A percentile compares a stretch with the other conserved stretches of the same genome.
phyloP scores from a whole-genome alignment of 2,888 invertebrate genomes.

The Anticlea derivata region DNA sequence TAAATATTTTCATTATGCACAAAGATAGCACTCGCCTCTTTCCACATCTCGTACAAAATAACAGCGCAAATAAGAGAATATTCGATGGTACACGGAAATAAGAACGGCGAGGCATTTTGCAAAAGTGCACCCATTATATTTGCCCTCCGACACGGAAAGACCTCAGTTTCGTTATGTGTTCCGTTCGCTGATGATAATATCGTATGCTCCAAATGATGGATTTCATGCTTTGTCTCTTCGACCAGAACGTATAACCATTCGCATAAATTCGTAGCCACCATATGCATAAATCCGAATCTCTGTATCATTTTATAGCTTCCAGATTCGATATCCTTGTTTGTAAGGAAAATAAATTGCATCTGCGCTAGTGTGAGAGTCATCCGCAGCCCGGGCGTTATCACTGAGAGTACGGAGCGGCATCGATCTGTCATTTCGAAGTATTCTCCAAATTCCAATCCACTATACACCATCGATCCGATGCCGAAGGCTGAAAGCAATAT shows the following conservation, averaged over 20 bases:
- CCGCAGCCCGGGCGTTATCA: conserved; percentile 92
- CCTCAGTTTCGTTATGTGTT: conserved; percentile 47
- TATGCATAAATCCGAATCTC: conserved; percentile 96
- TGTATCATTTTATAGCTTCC: conserved; percentile 88
- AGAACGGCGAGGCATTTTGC: conserved; percentile 89
- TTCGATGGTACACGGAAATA: conserved; percentile 95
- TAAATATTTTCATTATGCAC: neutral
- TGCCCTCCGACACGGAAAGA: conserved; percentile 80
- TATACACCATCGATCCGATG: conserved; percentile 89
- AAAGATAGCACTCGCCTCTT: conserved; percentile 83
- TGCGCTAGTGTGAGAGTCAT: conserved; percentile 94
- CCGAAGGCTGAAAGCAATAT: conserved; percentile 69
- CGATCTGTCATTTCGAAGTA: conserved; percentile 88
- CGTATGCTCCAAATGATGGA: conserved; percentile 86
- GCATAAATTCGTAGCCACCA: conserved; percentile 96
- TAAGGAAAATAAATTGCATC: conserved; percentile 97
- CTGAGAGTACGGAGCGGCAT: conserved; percentile 86
- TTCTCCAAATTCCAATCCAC: conserved; percentile 88
- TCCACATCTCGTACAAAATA: conserved; percentile 95
- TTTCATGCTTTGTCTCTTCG: conserved; percentile 94
- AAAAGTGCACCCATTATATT: conserved; percentile 89
- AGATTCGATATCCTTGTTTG: conserved; percentile 88
- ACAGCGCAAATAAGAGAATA: conserved; percentile 96
- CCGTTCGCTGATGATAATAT: conserved; percentile 42
- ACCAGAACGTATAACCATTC: conserved; percentile 96